These are phyloP conservation scores for Cassiopea xamachana DNA, from an alignment of 30 jellyfish, hydroid and myxozoan genomes.

Conservation along the genomic window DNA sequence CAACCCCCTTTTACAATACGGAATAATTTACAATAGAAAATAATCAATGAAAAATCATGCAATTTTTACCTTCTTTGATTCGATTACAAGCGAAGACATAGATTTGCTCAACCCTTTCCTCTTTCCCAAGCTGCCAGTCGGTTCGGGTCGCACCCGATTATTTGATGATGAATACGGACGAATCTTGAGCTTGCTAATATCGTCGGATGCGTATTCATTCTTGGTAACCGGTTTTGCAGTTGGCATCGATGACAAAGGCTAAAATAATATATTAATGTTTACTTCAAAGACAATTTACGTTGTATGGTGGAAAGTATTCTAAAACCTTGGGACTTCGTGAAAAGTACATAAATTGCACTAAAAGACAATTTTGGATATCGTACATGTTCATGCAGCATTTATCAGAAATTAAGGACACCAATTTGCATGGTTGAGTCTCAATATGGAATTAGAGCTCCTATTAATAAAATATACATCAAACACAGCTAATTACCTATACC, in stretches of 20 bases:
- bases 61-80: conserved; percentile 16
- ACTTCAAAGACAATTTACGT: not conserved
- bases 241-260: conserved; percentile 65
- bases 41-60: too few species aligned
- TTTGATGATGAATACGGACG: conserved; percentile 56
- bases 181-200: not conserved
- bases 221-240: conserved; percentile 44
- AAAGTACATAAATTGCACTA: too few species aligned
- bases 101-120: conserved; percentile 51
- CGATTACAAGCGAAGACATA: conserved; percentile 42
- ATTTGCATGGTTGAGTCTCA: too few species aligned
- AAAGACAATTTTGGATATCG: too few species aligned
- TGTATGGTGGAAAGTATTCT: too few species aligned
- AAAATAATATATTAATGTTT: not conserved
- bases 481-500: too few species aligned
- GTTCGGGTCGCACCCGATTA: conserved; percentile 41
- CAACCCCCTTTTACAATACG: not conserved
- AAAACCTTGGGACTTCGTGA: too few species aligned
- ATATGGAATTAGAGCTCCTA: too few species aligned
- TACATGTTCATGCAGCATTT: too few species aligned
- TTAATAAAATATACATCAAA: too few species aligned
- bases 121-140: conserved; percentile 15
- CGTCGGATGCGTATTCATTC: conserved; percentile 3
- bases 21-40: not conserved
- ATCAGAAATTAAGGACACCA: too few species aligned